Percentiles rank a stretch among this genome's conserved stretches.
phyloP scores from a whole-genome alignment of 2,888 invertebrate genomes.

The Aphidius colemani region DNA sequence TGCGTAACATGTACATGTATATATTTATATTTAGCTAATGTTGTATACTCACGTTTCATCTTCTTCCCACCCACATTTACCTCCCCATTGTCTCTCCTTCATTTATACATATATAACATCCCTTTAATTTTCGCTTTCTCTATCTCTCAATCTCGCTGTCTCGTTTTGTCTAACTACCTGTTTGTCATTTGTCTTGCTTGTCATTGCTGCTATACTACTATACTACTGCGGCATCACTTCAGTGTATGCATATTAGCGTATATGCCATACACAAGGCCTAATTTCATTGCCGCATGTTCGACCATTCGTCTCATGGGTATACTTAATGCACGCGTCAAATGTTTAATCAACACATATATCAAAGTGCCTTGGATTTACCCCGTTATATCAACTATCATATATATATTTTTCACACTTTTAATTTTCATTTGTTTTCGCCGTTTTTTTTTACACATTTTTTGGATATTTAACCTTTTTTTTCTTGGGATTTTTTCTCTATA shows the following conservation, averaged over 20 bases:
- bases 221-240: background rate
- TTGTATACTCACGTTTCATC: too few relatives aligned
- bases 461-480: background rate
- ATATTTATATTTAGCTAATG: too few relatives aligned
- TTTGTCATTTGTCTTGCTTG: too few relatives aligned
- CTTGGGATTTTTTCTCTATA: too few relatives aligned
- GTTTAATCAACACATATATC: slow-evolving; percentile 24
- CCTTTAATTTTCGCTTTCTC: background rate
- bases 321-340: slow-evolving; percentile 24
- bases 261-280: slow-evolving; percentile 23
- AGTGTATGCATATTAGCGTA: slow-evolving; percentile 27
- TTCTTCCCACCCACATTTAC: background rate
- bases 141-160: background rate
- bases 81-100: background rate
- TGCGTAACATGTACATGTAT: slow-evolving; percentile 7
- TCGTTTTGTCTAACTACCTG: too few relatives aligned
- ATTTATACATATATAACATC: background rate
- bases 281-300: slow-evolving; percentile 26
- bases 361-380: background rate
- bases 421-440: too few relatives aligned
- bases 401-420: background rate
- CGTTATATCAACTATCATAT: background rate
- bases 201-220: too few relatives aligned
- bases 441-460: background rate
- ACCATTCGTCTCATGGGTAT: slow-evolving; percentile 19